Base-by-base conservation (phyloP, 2,113 vertebrate genomes). In the Astatoreochromis straeleni region DNA sequence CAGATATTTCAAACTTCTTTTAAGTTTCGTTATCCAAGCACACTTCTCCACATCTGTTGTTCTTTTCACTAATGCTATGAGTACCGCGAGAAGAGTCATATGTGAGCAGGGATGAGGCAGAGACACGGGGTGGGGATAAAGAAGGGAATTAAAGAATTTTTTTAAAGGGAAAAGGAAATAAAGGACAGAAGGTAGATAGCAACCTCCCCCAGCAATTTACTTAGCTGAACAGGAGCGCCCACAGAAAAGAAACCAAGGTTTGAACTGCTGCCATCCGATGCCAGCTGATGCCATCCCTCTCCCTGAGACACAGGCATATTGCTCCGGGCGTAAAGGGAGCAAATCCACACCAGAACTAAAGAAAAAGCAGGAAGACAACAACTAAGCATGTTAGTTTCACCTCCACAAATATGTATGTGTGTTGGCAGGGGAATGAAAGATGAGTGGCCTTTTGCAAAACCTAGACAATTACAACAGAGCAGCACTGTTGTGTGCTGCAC, bases 341-440 rank as follows among this genome's bases (percentile, higher is more conserved):
- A 95, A 94, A 96, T 95, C 92, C 93, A 92, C 93, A 95, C 92
- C 95, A 95, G 94, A 95, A 95, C 95, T 96, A 96, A 96, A 87
- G 92, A 7, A 54, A 91, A 68, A 89, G 93, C 91, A 89, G 95
- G 90, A 89, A 94, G 95, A 96, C 95, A 95, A 94, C 94, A 93
- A 93, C 94, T 96, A 96, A 96, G 95, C 95, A 86, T 81, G 91
- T 96, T 96, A 94, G 93, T 93, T 94, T 93, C 95, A 95, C 91
- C 91, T 92, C 93, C 89, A 87, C 90, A 83, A 92, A 94, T 91
- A 89, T 91, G 92, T 90, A 92, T 92, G 91, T 94, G 94, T 94
- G 93, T 89, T 94, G 94, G 95, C 95, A 94, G 87, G 35, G 89
- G 85, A 89, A 90, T 91, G 92, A 93, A 94, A 92, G 95, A 93